Conservation (phyloP, 2,888 invertebrate species). For the Panopea generosa region DNA sequence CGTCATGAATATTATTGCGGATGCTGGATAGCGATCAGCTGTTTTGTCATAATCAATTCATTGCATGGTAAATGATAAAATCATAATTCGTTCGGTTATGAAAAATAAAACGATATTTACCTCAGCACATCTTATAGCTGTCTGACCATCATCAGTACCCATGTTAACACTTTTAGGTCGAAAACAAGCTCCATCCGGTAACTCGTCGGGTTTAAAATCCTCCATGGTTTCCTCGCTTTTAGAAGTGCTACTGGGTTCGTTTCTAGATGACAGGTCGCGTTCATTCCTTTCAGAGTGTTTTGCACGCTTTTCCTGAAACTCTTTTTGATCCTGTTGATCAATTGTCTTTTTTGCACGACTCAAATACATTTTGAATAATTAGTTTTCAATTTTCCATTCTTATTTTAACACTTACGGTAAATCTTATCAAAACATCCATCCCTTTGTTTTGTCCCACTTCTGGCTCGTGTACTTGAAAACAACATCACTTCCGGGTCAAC, state of each 20-base stretch:
- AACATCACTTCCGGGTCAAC: constrained; percentile 68
- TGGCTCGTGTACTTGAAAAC: constrained; percentile 18
- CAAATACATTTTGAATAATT: constrained; percentile 69
- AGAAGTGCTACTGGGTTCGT: constrained; percentile 23
- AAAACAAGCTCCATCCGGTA: constrained; percentile 78
- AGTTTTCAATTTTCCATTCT: constrained; percentile 5
- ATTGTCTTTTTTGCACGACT: constrained; percentile 72
- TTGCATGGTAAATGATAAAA: no score
- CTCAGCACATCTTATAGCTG: constrained; percentile 73
- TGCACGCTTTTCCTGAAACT: constrained; percentile 69
- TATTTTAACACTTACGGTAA: constrained; percentile 5
- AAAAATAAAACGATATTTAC: constrained; percentile 37
- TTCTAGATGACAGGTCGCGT: constrained; percentile 26
- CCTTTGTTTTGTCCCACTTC: constrained; percentile 56
- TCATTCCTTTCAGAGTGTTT: constrained; percentile 63
- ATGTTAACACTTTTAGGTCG: constrained; percentile 69
- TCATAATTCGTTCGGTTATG: no score
- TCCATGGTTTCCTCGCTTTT: constrained; percentile 36
- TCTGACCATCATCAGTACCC: constrained; percentile 59
- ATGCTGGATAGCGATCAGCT: no score
- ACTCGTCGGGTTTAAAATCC: constrained; percentile 69
- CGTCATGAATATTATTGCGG: no score
- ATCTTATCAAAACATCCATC: constrained; percentile 29
- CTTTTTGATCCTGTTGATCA: constrained; percentile 68
- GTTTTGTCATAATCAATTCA: background rate